These are phyloP conservation scores for Mercenaria mercenaria DNA, from an alignment of 1,140 invertebrate genomes.

Conservation along the genomic window DNA sequence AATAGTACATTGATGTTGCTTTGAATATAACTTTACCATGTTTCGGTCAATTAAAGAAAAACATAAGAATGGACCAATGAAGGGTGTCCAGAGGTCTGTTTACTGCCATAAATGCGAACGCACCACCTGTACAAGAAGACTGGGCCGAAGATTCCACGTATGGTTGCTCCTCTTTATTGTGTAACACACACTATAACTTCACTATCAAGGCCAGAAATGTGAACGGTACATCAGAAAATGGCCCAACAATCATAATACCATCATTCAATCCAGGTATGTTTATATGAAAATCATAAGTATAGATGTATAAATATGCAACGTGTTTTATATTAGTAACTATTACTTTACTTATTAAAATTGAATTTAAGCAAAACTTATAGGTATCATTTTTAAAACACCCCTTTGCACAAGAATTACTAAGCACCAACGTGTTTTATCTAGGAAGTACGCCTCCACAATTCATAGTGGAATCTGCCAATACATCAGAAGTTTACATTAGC, in stretches of 20 bases:
- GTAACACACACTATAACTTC: neutral
- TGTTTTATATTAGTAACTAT: no score
- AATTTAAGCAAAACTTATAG: no score
- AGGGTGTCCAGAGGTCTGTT: neutral
- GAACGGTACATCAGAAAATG: neutral
- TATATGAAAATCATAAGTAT: no score
- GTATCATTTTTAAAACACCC: no score
- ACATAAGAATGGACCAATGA: neutral
- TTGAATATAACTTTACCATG: no score
- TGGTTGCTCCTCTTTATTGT: neutral
- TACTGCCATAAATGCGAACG: neutral
- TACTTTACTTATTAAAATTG: no score
- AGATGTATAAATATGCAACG: no score
- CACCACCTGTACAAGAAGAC: neutral
- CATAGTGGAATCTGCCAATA: neutral
- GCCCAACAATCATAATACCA: neutral
- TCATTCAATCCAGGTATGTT: neutral
- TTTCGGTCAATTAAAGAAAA: neutral
- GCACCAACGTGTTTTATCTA: no score
- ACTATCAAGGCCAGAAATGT: neutral
- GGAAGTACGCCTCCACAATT: neutral
- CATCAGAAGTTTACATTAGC: neutral
- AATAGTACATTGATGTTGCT: no score
- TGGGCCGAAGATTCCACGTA: neutral
- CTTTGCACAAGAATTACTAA: no score